A percentile compares a stretch with the other conserved stretches of the same genome.
phyloP scores from a whole-genome alignment of 2,113 vertebrate genomes.

The Bambusicola thoracicus region DNA sequence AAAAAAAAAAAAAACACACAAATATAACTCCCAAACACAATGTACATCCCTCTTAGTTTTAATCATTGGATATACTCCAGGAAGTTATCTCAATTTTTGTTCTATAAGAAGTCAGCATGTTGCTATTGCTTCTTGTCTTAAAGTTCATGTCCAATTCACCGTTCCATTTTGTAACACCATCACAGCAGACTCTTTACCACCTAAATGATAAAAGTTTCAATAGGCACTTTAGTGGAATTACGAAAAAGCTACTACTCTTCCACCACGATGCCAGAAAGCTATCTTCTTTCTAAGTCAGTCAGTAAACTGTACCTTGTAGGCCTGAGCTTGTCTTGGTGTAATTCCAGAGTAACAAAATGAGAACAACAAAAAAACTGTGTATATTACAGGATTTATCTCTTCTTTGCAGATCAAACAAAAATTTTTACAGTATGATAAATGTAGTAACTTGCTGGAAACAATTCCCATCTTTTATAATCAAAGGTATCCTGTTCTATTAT shows the following conservation, averaged over 20 bases:
- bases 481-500: conserved; percentile 55
- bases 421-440: conserved; percentile 73
- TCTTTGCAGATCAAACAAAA: conserved; percentile 68
- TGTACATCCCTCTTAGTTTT: conserved; percentile 1
- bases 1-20: not conserved
- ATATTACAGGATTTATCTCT: conserved; percentile 58
- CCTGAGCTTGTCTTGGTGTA: conserved; percentile 81
- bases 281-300: conserved; percentile 71
- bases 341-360: conserved; percentile 75
- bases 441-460: conserved; percentile 74
- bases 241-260: conserved; percentile 84
- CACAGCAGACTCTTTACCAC: conserved; percentile 73
- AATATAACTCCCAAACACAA: not conserved
- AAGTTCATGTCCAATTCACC: conserved; percentile 41
- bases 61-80: conserved; percentile 41
- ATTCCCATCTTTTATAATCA: conserved; percentile 54
- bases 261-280: conserved; percentile 80
- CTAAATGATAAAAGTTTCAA: conserved; percentile 81
- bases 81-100: conserved; percentile 40
- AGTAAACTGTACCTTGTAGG: conserved; percentile 71
- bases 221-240: conserved; percentile 88
- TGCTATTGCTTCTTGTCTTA: conserved; percentile 75
- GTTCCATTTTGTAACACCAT: conserved; percentile 53
- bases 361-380: conserved; percentile 61
- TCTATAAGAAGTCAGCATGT: conserved; percentile 67